A percentile compares a stretch with the other conserved stretches of the same genome.
phyloP scores from a whole-genome alignment of 37 sponge, comb jelly and placozoan genomes.

The Ianthella basta region DNA sequence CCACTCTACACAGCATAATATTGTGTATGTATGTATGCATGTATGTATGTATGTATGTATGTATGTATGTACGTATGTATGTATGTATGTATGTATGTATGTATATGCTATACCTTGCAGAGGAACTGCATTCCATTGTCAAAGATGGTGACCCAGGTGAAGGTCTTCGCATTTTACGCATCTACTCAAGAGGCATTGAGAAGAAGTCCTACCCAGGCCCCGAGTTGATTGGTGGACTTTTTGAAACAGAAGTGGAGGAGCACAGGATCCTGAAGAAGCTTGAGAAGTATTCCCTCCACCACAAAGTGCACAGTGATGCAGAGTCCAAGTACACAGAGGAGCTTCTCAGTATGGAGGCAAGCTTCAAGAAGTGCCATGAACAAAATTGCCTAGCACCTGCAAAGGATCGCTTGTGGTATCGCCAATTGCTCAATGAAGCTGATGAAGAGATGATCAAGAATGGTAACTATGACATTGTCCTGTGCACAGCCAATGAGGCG shows the following conservation, averaged over 20 bases:
- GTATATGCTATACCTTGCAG: neutral
- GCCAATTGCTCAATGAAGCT: conserved; percentile 4
- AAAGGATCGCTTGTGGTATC: neutral
- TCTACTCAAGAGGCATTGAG: conserved; percentile 54
- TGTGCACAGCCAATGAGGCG: conserved; percentile 74
- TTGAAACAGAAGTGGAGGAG: neutral
- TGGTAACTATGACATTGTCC: conserved; percentile 55
- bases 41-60: too few relatives aligned
- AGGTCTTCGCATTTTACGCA: conserved; percentile 47
- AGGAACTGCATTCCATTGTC: neutral
- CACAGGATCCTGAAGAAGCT: neutral
- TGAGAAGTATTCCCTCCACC: conserved; percentile 37
- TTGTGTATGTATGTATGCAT: too few relatives aligned
- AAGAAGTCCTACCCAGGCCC: conserved; percentile 47
- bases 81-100: neutral
- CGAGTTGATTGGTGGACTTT: neutral
- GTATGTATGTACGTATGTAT: too few relatives aligned
- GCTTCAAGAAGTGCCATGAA: conserved; percentile 10
- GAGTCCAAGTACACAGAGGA: neutral
- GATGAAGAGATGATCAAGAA: conserved; percentile 36
- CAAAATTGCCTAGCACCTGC: conserved; percentile 12
- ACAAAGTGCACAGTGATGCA: conserved; percentile 11
- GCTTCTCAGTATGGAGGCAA: neutral
- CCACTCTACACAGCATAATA: too few relatives aligned
- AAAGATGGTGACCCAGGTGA: neutral